Conservation (phyloP, 2,113 vertebrate species). For the Menura novaehollandiae region DNA sequence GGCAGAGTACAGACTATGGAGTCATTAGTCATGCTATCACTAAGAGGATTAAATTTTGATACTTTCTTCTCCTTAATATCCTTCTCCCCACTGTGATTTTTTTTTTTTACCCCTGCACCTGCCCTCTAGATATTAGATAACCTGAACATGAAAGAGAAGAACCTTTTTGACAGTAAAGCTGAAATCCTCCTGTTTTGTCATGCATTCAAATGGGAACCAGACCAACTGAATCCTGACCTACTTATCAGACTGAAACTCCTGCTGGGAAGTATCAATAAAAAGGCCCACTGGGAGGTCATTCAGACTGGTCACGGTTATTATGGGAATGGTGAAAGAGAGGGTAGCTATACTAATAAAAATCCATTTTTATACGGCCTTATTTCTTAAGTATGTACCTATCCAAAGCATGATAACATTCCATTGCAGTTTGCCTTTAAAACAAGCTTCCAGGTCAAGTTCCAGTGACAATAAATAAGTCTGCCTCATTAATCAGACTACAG, state of each 20-base stretch:
- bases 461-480: neutral
- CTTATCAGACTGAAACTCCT: constrained; percentile 34
- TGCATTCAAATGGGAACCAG: constrained; percentile 39
- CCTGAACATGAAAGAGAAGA: constrained; percentile 43
- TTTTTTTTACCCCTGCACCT: constrained; percentile 3
- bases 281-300: constrained; percentile 8
- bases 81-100: neutral
- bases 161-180: constrained; percentile 4
- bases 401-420: neutral
- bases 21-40: neutral
- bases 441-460: constrained; percentile 15
- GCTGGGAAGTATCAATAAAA: constrained; percentile 45
- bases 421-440: neutral
- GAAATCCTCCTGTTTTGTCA: constrained; percentile 47
- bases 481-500: neutral
- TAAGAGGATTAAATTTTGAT: constrained; percentile 30
- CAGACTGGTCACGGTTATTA: constrained; percentile 1
- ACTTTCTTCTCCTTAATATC: neutral
- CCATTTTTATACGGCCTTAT: neutral
- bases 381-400: neutral
- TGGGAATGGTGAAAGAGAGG: neutral
- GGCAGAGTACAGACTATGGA: neutral
- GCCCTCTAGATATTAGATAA: constrained; percentile 38
- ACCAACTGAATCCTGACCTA: constrained; percentile 43
- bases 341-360: neutral